Conservation (phyloP, 2,797 vertebrate genomes). For the Chelonia mydas region DNA sequence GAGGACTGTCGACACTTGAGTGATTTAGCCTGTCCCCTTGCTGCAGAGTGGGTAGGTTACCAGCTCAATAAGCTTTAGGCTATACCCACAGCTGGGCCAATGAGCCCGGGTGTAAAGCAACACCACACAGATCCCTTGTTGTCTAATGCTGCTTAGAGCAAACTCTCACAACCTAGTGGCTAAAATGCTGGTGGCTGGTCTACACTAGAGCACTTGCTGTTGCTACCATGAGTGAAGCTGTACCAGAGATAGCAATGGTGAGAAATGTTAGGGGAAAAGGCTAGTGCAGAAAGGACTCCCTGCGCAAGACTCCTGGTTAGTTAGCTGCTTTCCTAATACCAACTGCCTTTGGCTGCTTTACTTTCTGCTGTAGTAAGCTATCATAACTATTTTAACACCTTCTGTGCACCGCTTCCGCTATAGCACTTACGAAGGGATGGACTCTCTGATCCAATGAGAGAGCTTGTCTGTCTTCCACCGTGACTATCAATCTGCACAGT, state of each 20-base stretch:
- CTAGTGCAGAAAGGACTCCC: neutral
- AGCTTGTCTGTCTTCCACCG: neutral
- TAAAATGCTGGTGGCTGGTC: neutral
- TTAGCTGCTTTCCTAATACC: neutral
- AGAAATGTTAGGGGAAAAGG: neutral
- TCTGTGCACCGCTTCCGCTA: neutral
- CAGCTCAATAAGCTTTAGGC: too few species aligned
- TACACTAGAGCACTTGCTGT: rapidly evolving
- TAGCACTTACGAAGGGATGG: neutral
- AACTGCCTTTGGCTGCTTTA: neutral
- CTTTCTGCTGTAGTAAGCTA: neutral
- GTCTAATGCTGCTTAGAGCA: neutral
- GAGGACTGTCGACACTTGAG: neutral
- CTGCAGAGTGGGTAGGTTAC: neutral
- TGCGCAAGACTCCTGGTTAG: neutral
- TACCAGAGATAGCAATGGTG: neutral
- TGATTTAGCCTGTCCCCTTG: neutral
- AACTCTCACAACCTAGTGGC: neutral
- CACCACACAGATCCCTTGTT: neutral
- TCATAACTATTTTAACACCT: neutral
- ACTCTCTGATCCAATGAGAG: neutral
- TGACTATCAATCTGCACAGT: neutral
- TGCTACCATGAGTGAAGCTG: neutral
- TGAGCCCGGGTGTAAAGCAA: neutral
- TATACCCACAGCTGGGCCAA: neutral